Percentiles rank a stretch among this genome's conserved stretches.
Evolutionary conservation across 2,113 vertebrate species (phyloP).

Genomic region (Hystrix cristata): DNA sequence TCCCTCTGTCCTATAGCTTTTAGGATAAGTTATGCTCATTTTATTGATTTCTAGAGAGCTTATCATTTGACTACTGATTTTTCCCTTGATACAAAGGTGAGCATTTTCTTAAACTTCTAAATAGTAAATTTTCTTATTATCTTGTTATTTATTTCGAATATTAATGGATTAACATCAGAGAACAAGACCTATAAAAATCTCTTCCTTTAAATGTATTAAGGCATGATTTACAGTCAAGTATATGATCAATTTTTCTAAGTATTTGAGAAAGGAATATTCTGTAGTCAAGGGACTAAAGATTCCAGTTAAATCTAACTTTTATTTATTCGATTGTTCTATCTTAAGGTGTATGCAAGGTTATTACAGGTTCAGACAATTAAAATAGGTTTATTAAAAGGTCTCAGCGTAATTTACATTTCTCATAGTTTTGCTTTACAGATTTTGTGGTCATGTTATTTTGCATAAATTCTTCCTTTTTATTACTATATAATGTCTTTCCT

Average conservation of each 20-base stretch:
- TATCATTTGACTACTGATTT: constrained; percentile 26
- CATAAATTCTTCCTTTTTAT: background rate
- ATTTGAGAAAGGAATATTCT: constrained; percentile 21
- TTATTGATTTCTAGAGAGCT: background rate
- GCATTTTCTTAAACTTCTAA: constrained; percentile 11
- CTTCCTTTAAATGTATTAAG: constrained; percentile 6
- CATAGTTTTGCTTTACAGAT: background rate
- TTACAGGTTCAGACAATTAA: background rate
- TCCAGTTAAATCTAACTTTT: background rate
- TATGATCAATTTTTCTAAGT: background rate
- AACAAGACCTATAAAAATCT: constrained; percentile 1
- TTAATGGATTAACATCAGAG: constrained; percentile 29
- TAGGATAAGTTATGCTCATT: background rate
- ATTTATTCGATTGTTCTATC: background rate
- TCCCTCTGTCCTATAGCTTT: background rate
- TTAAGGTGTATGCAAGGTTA: background rate
- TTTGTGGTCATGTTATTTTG: background rate
- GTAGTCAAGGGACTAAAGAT: background rate
- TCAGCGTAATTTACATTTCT: background rate
- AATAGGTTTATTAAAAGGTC: background rate
- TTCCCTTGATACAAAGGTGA: constrained; percentile 31
- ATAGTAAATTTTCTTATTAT: background rate
- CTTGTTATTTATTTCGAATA: constrained; percentile 9
- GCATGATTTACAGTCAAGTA: background rate
- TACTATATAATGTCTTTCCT: background rate